These are phyloP conservation scores for Clarias laeviceps DNA, from an alignment of 2,797 vertebrate species.

Conservation along the genomic window DNA sequence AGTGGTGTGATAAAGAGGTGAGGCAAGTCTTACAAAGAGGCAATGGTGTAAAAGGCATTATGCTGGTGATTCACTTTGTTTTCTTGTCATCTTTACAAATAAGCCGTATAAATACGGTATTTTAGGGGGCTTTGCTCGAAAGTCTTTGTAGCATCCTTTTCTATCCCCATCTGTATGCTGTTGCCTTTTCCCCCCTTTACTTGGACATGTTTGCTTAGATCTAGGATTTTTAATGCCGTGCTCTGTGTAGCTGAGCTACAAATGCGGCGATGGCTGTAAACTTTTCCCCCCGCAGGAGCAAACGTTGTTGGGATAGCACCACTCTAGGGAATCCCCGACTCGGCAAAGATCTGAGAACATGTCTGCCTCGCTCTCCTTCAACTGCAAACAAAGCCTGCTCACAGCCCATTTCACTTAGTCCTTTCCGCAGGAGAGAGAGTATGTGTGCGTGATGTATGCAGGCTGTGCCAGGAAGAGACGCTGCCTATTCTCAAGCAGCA, in stretches of 20 bases:
- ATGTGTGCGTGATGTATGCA: conserved; percentile 39
- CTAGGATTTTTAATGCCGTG: conserved; percentile 72
- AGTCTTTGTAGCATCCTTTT: conserved; percentile 66
- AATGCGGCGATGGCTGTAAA: conserved; percentile 77
- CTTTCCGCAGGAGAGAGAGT: conserved; percentile 46
- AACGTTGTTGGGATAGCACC: conserved; percentile 70
- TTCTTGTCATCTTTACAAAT: conserved; percentile 70
- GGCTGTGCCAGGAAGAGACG: neutral
- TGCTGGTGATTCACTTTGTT: conserved; percentile 60
- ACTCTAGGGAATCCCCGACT: conserved; percentile 70
- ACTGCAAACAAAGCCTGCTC: conserved; percentile 63
- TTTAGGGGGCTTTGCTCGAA: conserved; percentile 70
- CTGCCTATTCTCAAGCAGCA: conserved; percentile 10
- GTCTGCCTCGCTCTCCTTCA: conserved; percentile 56
- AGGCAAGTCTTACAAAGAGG: conserved; percentile 44
- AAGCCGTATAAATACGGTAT: conserved; percentile 65
- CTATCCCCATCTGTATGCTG: conserved; percentile 69
- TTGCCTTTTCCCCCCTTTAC: conserved; percentile 58
- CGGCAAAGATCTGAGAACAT: conserved; percentile 62
- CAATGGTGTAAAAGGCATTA: conserved; percentile 43
- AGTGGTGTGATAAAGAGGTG: conserved; percentile 23
- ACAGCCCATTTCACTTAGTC: conserved; percentile 56
- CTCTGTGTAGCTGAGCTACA: conserved; percentile 79
- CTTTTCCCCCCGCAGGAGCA: conserved; percentile 73
- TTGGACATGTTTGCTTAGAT: conserved; percentile 75